Base-by-base conservation (phyloP, 2,888 invertebrate species). In the Dascillus cervinus region DNA sequence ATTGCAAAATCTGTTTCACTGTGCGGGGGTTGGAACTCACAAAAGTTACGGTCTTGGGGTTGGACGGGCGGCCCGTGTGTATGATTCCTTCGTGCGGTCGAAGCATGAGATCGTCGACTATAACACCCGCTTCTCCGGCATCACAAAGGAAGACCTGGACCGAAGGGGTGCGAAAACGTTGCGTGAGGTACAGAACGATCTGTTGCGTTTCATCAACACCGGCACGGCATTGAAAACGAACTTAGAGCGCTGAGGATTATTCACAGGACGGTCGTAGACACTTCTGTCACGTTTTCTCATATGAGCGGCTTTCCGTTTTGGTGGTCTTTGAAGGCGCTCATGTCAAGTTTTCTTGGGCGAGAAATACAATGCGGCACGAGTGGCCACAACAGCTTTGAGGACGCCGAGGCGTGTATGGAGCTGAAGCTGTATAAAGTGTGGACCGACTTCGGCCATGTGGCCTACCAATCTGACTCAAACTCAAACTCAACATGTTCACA, bases 1-100 rank as follows among this genome's bases (percentile, higher is more conserved):
- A 98, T 65, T 94, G 96, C 60, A 97, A 98, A 68, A 97, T 96
- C 96, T 88, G 89, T 49, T 95, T 84, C 60, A 95, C 95, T 3
- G 79, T 79, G 1, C 70, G 72, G 11, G 96, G 96, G 1, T 67
- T 87, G 26, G 95, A 96, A 62, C 65, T 94, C 32, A 84, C 88
- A 11, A 82, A 90, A 61, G 79, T 96, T 13, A 89, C 92, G 3
- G 77, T 96, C 30, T 78, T 95, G 31, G 74, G 74, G 17, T 64
- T 77, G 14, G 78, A 86, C 53, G 82, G 86, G 3, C 70, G 75
- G 24, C 64, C 82, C n/a, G n/a, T 13, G 82, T 91, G n/a, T 89
- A 88, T 64, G 90, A 94, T 63, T 74, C 80, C 25, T 73, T 83
- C 41, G 91, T 98, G 19, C 77, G 76, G 49, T 95, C 97, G 2